phyloP scores from a whole-genome alignment of 1,140 invertebrate genomes.

The Zaprionus gabonicus region DNA sequence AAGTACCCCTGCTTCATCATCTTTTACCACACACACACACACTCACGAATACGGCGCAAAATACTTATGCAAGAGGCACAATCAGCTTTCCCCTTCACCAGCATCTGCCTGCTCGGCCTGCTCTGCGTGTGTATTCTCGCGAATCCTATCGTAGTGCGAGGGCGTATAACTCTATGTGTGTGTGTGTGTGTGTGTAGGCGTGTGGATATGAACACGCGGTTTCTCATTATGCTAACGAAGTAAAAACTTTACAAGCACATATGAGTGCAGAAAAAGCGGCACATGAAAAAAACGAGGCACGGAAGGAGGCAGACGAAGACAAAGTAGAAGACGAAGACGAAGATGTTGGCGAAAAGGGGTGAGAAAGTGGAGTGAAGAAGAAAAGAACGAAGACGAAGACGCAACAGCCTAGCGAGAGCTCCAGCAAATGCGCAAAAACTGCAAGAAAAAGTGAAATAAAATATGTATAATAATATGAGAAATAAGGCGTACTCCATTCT shows the following conservation, averaged over 20 bases:
- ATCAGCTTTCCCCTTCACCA: slow-evolving; percentile 56
- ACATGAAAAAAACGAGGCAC: not conserved
- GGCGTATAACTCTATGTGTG: slow-evolving; percentile 24
- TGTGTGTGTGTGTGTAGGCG: slow-evolving; percentile 23
- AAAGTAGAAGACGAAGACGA: not conserved
- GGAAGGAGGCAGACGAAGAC: not conserved
- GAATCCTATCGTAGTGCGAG: not conserved
- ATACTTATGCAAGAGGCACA: slow-evolving; percentile 73
- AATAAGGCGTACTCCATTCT: slow-evolving; percentile 46
- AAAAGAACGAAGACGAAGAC: slow-evolving; percentile 39
- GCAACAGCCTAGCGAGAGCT: slow-evolving; percentile 63
- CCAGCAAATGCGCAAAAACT: slow-evolving; percentile 56
- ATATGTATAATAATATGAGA: slow-evolving; percentile 79
- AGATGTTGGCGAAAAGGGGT: slow-evolving; percentile 26
- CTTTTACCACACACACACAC: slow-evolving; percentile 15
- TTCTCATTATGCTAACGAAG: slow-evolving; percentile 84
- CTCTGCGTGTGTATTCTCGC: slow-evolving; percentile 38
- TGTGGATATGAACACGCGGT: slow-evolving; percentile 79
- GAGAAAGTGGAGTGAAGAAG: slow-evolving; percentile 50
- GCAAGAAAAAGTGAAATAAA: slow-evolving; percentile 65
- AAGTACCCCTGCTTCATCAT: not conserved
- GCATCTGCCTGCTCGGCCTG: not conserved
- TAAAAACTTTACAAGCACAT: slow-evolving; percentile 84
- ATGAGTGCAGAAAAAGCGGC: slow-evolving; percentile 59
- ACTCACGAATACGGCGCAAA: slow-evolving; percentile 48